Evolutionary conservation across 2,797 vertebrate species (phyloP).

Genomic region (Otolemur crassicaudatus): DNA sequence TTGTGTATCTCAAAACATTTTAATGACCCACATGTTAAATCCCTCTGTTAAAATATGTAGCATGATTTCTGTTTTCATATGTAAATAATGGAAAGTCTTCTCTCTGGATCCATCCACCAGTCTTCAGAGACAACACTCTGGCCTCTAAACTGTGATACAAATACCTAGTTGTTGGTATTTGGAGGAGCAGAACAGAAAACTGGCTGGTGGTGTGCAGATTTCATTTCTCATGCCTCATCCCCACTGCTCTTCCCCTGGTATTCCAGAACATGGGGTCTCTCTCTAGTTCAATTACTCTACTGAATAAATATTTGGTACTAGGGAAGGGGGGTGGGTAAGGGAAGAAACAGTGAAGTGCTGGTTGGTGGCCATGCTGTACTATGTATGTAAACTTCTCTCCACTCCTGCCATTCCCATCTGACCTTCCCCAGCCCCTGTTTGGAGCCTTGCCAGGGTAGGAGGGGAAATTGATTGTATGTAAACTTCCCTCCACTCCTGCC

Average conservation of each 20-base stretch:
- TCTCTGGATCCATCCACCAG: background rate
- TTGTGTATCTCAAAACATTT: too few species aligned
- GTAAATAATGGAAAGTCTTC: background rate
- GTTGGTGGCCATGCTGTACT: background rate
- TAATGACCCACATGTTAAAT: background rate
- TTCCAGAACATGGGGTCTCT: background rate
- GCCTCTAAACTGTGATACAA: background rate
- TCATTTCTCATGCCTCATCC: background rate
- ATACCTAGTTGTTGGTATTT: background rate
- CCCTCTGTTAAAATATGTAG: background rate
- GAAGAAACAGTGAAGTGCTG: background rate
- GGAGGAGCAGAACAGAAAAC: background rate
- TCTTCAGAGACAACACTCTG: background rate
- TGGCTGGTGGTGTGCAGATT: background rate
- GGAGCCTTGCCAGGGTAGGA: accelerated
- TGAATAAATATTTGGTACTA: background rate
- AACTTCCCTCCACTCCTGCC: background rate
- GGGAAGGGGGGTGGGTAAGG: background rate
- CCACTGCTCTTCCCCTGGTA: background rate
- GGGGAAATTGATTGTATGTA: accelerated
- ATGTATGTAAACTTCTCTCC: accelerated
- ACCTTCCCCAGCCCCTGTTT: accelerated
- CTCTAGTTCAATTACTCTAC: background rate
- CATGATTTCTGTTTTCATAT: background rate
- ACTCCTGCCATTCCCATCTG: too few species aligned